Evolutionary conservation across 1,140 invertebrate species (phyloP).

Genomic region (Plutomurus gul): DNA sequence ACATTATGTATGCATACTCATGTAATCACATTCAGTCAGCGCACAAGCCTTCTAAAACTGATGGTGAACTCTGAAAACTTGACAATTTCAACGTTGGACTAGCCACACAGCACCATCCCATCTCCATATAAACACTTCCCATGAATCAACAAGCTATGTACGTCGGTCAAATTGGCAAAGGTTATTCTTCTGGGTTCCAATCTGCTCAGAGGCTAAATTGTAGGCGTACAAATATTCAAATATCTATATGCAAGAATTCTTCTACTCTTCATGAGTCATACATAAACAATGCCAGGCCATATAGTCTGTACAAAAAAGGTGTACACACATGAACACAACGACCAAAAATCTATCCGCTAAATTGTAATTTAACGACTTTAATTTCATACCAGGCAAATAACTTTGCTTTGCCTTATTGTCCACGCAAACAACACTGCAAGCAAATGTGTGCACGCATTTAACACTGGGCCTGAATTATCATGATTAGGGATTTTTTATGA

Average conservation of each 20-base stretch:
- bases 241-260: too few species aligned
- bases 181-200: not conserved
- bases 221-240: not conserved
- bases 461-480: too few species aligned
- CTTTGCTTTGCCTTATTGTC: too few species aligned
- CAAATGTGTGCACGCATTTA: too few species aligned
- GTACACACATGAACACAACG: not conserved
- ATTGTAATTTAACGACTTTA: too few species aligned
- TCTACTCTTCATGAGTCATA: not conserved
- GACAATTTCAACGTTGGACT: not conserved
- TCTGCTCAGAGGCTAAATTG: not conserved
- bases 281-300: not conserved
- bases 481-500: not conserved
- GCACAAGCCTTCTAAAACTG: too few species aligned
- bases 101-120: not conserved
- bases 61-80: too few species aligned
- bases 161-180: not conserved
- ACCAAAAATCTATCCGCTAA: too few species aligned
- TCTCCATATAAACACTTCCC: slow-evolving; percentile 3
- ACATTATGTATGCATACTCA: too few species aligned
- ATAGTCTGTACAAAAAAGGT: not conserved
- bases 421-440: too few species aligned
- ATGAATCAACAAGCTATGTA: not conserved
- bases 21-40: too few species aligned
- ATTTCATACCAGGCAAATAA: too few species aligned